phyloP scores from a whole-genome alignment of 2,888 invertebrate genomes.

The Brachyptera putata region DNA sequence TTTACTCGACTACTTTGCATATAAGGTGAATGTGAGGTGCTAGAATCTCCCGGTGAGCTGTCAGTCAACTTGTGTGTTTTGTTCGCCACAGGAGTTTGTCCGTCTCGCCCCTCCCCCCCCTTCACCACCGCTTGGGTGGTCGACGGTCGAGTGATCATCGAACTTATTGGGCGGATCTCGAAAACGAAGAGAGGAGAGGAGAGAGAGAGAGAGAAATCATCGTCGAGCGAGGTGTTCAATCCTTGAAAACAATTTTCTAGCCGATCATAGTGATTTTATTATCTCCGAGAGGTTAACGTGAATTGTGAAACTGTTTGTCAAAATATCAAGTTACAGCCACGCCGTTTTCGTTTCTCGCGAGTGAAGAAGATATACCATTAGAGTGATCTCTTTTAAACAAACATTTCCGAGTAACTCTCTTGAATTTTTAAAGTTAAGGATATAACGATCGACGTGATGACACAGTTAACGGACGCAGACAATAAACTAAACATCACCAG shows the following conservation, averaged over 20 bases:
- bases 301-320: background rate
- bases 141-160: background rate
- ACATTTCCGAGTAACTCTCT: background rate
- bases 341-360: too few relatives aligned
- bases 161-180: constrained; percentile 10
- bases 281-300: too few relatives aligned
- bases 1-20: too few relatives aligned
- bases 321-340: too few relatives aligned
- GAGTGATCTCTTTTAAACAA: background rate
- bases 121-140: constrained; percentile 20
- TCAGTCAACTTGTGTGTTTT: constrained; percentile 14
- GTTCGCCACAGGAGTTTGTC: background rate
- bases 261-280: too few relatives aligned
- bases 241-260: too few relatives aligned
- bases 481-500: constrained; percentile 8
- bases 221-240: too few relatives aligned
- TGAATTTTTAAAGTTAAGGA: background rate
- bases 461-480: constrained; percentile 7
- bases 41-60: background rate
- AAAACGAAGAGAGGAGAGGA: too few relatives aligned
- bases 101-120: constrained; percentile 23
- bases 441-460: constrained; percentile 5
- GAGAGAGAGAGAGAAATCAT: too few relatives aligned
- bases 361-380: too few relatives aligned
- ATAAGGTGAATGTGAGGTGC: background rate